A percentile compares a stretch with the other conserved stretches of the same genome.
phyloP scores from a whole-genome alignment of 2,797 vertebrate species.

The Discoglossus pictus region DNA sequence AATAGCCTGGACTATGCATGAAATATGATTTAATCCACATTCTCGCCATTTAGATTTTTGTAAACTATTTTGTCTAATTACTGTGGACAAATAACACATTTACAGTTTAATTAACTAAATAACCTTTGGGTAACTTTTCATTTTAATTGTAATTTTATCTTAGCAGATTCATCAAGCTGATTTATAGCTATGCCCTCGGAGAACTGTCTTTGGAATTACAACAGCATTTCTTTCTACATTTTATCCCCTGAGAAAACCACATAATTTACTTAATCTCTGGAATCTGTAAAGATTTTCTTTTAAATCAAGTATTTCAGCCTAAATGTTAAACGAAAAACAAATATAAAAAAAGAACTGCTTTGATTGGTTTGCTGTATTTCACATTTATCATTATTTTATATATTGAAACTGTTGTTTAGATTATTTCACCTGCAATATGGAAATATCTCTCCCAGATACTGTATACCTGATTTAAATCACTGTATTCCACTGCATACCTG shows the following conservation, averaged over 20 bases:
- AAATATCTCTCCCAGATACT: too few relatives aligned
- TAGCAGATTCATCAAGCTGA: constrained; percentile 5
- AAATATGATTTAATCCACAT: too few relatives aligned
- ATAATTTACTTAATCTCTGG: constrained; percentile 17
- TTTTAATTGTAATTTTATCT: constrained; percentile 15
- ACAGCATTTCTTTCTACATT: not conserved
- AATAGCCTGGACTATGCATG: too few relatives aligned
- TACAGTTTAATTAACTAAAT: not conserved
- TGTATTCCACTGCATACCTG: too few relatives aligned
- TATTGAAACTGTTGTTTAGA: constrained; percentile 6
- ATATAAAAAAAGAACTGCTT: constrained; percentile 3
- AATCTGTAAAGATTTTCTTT: constrained; percentile 4
- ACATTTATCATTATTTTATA: constrained; percentile 4
- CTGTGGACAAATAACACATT: too few relatives aligned
- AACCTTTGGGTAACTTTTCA: constrained; percentile 5
- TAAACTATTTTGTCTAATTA: too few relatives aligned
- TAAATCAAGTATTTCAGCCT: not conserved
- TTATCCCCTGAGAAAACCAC: constrained; percentile 19
- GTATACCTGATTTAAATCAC: too few relatives aligned
- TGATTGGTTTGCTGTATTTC: not conserved
- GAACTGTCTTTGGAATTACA: constrained; percentile 7
- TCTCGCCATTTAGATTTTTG: too few relatives aligned
- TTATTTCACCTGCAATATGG: too few relatives aligned
- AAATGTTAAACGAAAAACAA: constrained; percentile 11
- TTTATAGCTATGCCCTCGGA: constrained; percentile 5